Conservation (phyloP, 2,113 vertebrate species). For the Mixornis gularis region DNA sequence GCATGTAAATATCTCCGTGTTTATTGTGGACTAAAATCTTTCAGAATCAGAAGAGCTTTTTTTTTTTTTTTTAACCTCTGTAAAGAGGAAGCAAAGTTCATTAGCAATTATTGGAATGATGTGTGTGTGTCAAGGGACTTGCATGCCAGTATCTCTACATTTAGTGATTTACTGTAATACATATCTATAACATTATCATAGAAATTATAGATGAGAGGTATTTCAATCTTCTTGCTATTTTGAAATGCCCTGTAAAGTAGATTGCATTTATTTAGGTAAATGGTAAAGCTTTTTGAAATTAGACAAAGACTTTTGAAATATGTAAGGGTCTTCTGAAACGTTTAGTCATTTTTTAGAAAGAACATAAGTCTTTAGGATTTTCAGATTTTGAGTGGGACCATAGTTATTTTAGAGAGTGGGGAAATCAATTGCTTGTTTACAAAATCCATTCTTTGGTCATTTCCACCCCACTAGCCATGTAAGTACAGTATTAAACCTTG, state of each 20-base stretch:
- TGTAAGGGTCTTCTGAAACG: accelerated
- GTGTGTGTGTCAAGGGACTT: neutral
- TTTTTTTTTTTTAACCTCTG: neutral
- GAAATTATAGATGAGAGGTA: neutral
- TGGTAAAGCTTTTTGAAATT: neutral
- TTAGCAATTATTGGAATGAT: neutral
- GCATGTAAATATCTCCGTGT: neutral
- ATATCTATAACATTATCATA: neutral
- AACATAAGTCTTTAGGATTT: neutral
- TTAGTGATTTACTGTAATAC: neutral
- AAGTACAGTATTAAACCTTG: neutral
- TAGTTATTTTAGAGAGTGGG: neutral
- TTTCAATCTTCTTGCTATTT: neutral
- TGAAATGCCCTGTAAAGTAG: neutral
- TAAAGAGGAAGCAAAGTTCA: neutral
- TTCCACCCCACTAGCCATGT: neutral
- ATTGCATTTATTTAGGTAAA: neutral
- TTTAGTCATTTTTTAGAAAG: neutral
- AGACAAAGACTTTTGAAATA: neutral
- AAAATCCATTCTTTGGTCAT: neutral
- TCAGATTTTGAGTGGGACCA: neutral
- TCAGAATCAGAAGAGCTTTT: neutral
- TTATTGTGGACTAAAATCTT: neutral
- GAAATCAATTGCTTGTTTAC: neutral
- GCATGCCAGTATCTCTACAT: neutral